These are phyloP conservation scores for Chrysaora quinquecirrha DNA, from an alignment of 30 jellyfish, hydroid and myxozoan species.

Conservation along the genomic window DNA sequence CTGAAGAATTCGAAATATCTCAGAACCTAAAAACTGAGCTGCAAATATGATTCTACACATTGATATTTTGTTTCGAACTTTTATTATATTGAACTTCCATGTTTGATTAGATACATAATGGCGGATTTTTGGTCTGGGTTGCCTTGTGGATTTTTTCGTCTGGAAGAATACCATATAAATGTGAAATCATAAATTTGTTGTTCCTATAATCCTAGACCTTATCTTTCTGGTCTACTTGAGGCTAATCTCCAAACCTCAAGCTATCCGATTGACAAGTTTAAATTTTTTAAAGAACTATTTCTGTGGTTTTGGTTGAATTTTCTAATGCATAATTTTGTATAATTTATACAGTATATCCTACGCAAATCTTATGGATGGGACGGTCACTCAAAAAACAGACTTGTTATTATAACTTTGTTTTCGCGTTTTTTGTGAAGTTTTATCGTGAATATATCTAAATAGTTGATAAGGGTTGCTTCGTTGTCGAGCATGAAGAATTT, in stretches of 20 bases:
- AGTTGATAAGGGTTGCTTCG: neutral
- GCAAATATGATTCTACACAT: too few species aligned
- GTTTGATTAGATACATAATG: too few species aligned
- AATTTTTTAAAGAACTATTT: constrained; percentile 17
- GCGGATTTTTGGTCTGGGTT: too few species aligned
- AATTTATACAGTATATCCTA: neutral
- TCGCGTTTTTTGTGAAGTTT: neutral
- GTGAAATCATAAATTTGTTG: neutral
- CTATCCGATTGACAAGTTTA: constrained; percentile 24
- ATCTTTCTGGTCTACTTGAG: constrained; percentile 30
- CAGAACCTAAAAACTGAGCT: too few species aligned
- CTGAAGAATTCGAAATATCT: too few species aligned
- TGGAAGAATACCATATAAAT: too few species aligned
- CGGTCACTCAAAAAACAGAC: neutral
- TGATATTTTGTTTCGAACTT: too few species aligned
- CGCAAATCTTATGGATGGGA: constrained; percentile 9
- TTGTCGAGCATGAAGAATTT: too few species aligned
- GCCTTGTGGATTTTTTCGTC: too few species aligned
- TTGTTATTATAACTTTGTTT: neutral
- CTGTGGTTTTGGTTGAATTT: constrained; percentile 43
- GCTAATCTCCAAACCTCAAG: constrained; percentile 52
- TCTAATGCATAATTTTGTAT: neutral
- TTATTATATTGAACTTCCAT: too few species aligned
- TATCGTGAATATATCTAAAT: neutral
- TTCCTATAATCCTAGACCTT: constrained; percentile 3